Evolutionary conservation across 2,888 invertebrate genomes (phyloP).

Genomic region (Herminia tarsipennalis): DNA sequence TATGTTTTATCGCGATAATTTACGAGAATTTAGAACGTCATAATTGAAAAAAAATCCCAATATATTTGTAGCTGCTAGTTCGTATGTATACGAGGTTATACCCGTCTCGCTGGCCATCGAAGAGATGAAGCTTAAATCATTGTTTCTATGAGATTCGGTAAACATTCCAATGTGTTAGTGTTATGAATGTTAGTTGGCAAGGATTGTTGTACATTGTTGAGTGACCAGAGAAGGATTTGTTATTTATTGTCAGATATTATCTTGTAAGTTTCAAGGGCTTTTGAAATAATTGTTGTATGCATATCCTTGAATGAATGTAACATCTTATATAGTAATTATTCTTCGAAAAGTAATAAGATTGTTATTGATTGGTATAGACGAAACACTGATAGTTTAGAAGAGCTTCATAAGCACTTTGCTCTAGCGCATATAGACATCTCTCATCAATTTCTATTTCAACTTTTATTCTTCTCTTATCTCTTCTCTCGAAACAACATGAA

Average conservation of each 20-base stretch:
- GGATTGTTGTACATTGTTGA: conserved; percentile 20
- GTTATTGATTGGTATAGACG: too few relatives aligned
- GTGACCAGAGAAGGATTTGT: conserved; percentile 18
- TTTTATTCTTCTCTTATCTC: too few relatives aligned
- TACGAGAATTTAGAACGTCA: too few relatives aligned
- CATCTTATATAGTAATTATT: neutral
- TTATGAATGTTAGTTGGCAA: conserved; percentile 29
- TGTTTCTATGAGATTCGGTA: conserved; percentile 56
- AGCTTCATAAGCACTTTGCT: too few relatives aligned
- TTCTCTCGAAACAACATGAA: too few relatives aligned
- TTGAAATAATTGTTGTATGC: conserved; percentile 1
- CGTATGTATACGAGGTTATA: neutral
- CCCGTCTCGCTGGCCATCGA: conserved; percentile 9
- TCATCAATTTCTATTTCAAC: too few relatives aligned
- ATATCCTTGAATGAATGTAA: neutral
- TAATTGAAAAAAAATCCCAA: too few relatives aligned
- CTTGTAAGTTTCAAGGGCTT: conserved; percentile 14
- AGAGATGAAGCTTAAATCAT: neutral
- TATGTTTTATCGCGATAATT: too few relatives aligned
- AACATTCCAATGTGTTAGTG: conserved; percentile 56
- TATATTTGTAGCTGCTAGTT: neutral
- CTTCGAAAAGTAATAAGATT: neutral
- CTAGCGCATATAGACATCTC: too few relatives aligned
- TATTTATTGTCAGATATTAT: conserved; percentile 22
- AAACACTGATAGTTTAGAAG: too few relatives aligned